Base-by-base conservation (phyloP, 1,140 invertebrate species). In the Macrocentrus cingulum region DNA sequence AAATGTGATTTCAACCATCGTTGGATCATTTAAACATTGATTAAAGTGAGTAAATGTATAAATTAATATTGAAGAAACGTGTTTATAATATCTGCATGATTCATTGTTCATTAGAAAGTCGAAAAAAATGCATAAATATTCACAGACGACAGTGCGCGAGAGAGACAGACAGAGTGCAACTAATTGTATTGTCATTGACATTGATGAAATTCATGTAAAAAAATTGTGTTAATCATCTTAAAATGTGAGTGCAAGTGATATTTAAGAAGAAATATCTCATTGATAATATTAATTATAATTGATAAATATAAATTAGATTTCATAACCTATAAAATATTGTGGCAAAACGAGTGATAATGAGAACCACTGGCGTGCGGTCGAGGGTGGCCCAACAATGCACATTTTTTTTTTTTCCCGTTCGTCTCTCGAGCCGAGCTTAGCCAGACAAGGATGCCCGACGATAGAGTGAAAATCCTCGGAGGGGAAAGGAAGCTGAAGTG, bases 361-460 rank as follows among this genome's bases (percentile, higher is more conserved):
- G 60, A 62, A 34, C 60, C 60, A 23, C 60, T 59, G 56, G 7
- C 0, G 32, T 20, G 11, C 25, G 34, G 44, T 55, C 53, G 56
- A 59, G 56, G 60, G 56, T 57, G 57, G 56, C 34, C 25, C 42
- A 55, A 53, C 42, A 50, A 55, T 56, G 52, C 46, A 46, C 36
- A 41, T 25, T 58, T 44, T 52, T 50, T 25, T 51, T 50, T 52
- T 50, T 51, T 32, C 41, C 57, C 29, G 49, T 50, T 25, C 20
- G 15, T 22, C 41, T 49, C 22, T 20, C 20, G n/a, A 11, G 42
- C n/a, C n/a, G 16, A 15, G 32, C 34, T 13, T 57, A 11, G 19
- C 5, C 1, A 25, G 6, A 22, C 11, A 25, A 20, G 36, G 42
- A 54, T 15, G 49, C 51, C 45, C 50, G 19, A 19, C n/a, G 16